phyloP scores from a whole-genome alignment of 2,113 vertebrate genomes.

The Etheostoma cragini region DNA sequence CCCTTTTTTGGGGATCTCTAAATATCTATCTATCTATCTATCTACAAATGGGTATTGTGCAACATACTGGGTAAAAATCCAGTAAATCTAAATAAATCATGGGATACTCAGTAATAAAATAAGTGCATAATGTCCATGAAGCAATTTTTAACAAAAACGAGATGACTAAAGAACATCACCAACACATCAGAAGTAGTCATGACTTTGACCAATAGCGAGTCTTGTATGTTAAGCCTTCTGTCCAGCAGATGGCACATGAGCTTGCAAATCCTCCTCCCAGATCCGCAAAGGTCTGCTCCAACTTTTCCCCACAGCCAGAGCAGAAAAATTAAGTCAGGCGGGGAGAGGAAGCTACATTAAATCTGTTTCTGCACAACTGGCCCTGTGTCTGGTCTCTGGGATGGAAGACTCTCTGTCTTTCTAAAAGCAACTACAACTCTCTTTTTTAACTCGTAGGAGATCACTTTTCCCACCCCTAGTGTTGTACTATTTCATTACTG shows the following conservation, averaged over 20 bases:
- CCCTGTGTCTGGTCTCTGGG: constrained; percentile 81
- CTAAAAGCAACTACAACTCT: constrained; percentile 55
- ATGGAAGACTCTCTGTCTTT: constrained; percentile 70
- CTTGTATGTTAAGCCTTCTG: neutral
- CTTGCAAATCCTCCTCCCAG: constrained; percentile 39
- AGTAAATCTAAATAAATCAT: neutral
- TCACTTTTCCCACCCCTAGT: neutral
- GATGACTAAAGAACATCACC: neutral
- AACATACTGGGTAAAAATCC: neutral
- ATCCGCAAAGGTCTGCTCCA: constrained; percentile 68
- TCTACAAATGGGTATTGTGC: neutral
- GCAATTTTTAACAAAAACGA: neutral
- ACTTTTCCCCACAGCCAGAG: constrained; percentile 70
- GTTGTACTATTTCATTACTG: neutral
- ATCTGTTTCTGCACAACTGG: constrained; percentile 89
- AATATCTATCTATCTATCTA: too few species aligned
- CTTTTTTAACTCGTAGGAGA: neutral
- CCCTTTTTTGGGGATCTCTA: too few species aligned
- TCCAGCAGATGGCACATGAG: constrained; percentile 74
- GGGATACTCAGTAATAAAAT: neutral
- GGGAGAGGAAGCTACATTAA: constrained; percentile 88
- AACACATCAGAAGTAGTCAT: constrained; percentile 10
- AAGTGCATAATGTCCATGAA: neutral
- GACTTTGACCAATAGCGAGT: constrained; percentile 30
- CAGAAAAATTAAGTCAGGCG: constrained; percentile 86